These are phyloP conservation scores for Colostygia pectinataria DNA, from an alignment of 2,888 invertebrate species.

Conservation along the genomic window DNA sequence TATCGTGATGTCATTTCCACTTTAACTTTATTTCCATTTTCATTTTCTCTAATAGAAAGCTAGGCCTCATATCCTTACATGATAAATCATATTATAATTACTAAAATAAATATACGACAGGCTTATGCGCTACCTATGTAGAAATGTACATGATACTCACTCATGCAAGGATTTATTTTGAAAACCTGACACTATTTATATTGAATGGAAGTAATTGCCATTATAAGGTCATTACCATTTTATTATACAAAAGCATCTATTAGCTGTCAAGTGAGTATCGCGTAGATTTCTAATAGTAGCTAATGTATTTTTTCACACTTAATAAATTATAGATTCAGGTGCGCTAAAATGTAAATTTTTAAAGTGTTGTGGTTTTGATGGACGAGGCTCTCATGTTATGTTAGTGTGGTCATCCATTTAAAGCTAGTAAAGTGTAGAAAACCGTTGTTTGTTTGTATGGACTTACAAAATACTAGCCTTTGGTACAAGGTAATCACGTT, in stretches of 20 bases:
- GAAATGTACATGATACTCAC: conserved; percentile 49
- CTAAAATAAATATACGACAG: conserved; percentile 31
- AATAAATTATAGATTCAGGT: conserved; percentile 35
- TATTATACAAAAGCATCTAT: conserved; percentile 14
- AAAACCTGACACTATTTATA: conserved; percentile 33
- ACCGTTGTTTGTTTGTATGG: conserved; percentile 30
- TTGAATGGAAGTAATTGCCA: conserved; percentile 36
- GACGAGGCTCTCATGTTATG: conserved; percentile 62
- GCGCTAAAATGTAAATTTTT: conserved; percentile 34
- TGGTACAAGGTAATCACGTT: conserved; percentile 48
- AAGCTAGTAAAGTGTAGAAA: conserved; percentile 37
- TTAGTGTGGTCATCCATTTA: conserved; percentile 58
- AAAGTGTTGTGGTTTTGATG: conserved; percentile 45
- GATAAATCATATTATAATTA: conserved; percentile 32
- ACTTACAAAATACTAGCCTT: conserved; percentile 21
- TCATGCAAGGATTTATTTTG: conserved; percentile 29
- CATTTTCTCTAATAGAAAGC: conserved; percentile 62
- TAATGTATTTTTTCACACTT: conserved; percentile 40
- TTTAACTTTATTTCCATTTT: conserved; percentile 48
- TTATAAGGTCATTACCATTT: conserved; percentile 26
- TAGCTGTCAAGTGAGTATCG: conserved; percentile 36
- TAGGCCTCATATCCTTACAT: conserved; percentile 58
- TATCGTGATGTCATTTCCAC: conserved; percentile 52
- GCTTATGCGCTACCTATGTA: conserved; percentile 40
- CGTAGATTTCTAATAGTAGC: conserved; percentile 45